Percentiles rank a stretch among this genome's conserved stretches.
These are phyloP conservation scores for Oligia strigilis DNA, from an alignment of 2,888 invertebrate species.

Conservation along the genomic window DNA sequence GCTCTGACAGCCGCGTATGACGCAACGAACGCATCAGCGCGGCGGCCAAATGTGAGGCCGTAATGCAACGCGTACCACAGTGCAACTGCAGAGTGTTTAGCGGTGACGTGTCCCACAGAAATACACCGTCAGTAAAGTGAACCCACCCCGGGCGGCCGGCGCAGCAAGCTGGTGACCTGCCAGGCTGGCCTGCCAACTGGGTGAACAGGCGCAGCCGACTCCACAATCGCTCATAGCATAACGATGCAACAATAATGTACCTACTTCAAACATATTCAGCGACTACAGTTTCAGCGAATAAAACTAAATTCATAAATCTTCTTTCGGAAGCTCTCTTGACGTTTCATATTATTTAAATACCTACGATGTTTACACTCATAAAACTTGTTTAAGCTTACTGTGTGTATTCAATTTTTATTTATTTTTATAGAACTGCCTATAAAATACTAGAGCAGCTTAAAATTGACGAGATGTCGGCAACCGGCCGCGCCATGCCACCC, in stretches of 20 bases:
- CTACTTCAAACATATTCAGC: constrained; percentile 15
- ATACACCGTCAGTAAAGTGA: constrained; percentile 76
- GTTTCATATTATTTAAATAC: constrained; percentile 58
- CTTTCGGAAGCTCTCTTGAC: constrained; percentile 54
- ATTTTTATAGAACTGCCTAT: constrained; percentile 41
- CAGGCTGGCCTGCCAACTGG: constrained; percentile 83
- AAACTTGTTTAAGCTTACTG: constrained; percentile 53
- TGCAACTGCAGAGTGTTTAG: constrained; percentile 69
- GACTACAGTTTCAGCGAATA: constrained; percentile 26
- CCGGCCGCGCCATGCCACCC: constrained; percentile 25
- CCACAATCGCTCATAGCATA: constrained; percentile 54
- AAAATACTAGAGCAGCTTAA: constrained; percentile 24
- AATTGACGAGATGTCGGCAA: constrained; percentile 38
- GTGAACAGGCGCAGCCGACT: constrained; percentile 73
- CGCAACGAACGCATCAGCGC: constrained; percentile 76
- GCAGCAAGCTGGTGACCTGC: constrained; percentile 79
- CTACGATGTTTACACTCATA: constrained; percentile 55
- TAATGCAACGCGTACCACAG: constrained; percentile 70
- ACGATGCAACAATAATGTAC: constrained; percentile 31
- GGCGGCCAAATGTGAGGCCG: constrained; percentile 75
- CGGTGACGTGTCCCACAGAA: constrained; percentile 80
- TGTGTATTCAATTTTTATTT: constrained; percentile 50
- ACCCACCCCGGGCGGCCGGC: constrained; percentile 66
- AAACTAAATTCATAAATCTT: constrained; percentile 57
- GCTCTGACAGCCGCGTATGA: constrained; percentile 76